These are phyloP conservation scores for Nezara viridula DNA, from an alignment of 2,888 invertebrate genomes.

Conservation along the genomic window DNA sequence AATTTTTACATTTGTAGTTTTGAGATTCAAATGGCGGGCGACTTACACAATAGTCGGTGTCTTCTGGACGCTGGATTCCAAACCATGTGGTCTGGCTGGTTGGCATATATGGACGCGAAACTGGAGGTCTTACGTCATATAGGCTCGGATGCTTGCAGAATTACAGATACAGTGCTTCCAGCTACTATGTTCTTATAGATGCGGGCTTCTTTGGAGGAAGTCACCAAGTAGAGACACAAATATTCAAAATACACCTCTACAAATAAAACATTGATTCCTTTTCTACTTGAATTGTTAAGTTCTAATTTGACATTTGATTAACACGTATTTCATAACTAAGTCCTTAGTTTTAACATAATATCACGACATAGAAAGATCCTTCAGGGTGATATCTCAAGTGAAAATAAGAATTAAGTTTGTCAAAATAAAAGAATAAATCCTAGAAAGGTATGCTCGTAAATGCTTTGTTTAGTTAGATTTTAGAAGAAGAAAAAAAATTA, in stretches of 20 bases:
- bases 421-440: no score
- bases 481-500: no score
- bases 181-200: not conserved
- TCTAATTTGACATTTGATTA: no score
- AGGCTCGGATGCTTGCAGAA: constrained; percentile 10
- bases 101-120: constrained; percentile 42
- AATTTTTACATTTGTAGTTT: constrained; percentile 6
- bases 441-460: no score
- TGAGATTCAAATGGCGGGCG: not conserved
- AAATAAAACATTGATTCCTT: not conserved
- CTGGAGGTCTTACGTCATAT: constrained; percentile 39
- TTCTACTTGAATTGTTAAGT: no score
- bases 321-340: no score
- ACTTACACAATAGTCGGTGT: constrained; percentile 38
- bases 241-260: not conserved
- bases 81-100: constrained; percentile 44
- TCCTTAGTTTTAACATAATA: no score
- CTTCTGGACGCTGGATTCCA: not conserved
- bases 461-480: no score
- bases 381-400: no score
- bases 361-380: no score
- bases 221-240: not conserved
- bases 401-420: no score
- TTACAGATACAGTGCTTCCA: not conserved
- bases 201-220: not conserved